Evolutionary conservation across 2,113 vertebrate species (phyloP), one percentile per base, ranked within the genome.

Genomic region (Paralichthys olivaceus): DNA sequence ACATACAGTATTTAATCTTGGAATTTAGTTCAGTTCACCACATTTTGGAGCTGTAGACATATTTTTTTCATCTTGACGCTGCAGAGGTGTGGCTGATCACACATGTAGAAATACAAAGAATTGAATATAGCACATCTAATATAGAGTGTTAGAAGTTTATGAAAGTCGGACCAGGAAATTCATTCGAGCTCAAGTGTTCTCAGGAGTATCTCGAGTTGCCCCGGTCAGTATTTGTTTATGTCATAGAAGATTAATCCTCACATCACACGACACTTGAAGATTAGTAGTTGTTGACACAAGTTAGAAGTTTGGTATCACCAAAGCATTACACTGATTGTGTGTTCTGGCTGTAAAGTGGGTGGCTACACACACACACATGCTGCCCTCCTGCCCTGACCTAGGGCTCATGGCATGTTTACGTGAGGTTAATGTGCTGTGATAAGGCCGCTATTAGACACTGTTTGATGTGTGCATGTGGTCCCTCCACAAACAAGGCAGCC

Each of bases 391-490:
- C 19, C 43, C 56, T 74, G 67, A 80, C 67, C 59, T 22, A 20
- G 77, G 81, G 69, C 78, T 89, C 81, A 74, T 19, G 60, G 8
- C 63, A 9, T 88, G 90, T 89, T 92, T 88, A 80, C 54, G 70
- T 61, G 78, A 78, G 73, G 83, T 75, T 89, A 84, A 90, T 87
- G 82, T 80, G 57, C 72, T 69, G 75, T 74, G 89, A 90, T 90
- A 87, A 87, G 65, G 32, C 69, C 0, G 64, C 72, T 54, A 61
- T 82, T 85, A 84, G 61, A 47, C 7, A 32, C 67, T 54, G 71
- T 83, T 90, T 90, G 85, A 91, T 84, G 83, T 85, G 75, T 62
- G 69, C 61, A 84, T 84, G 89, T 83, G 88, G 83, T 79, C 86
- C 12, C n/a, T 59, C 51, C 64, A 68, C 58, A 65, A 86, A 75